Evolutionary conservation across 2,888 invertebrate genomes (phyloP).

Genomic region (Stegana nigrithorax): DNA sequence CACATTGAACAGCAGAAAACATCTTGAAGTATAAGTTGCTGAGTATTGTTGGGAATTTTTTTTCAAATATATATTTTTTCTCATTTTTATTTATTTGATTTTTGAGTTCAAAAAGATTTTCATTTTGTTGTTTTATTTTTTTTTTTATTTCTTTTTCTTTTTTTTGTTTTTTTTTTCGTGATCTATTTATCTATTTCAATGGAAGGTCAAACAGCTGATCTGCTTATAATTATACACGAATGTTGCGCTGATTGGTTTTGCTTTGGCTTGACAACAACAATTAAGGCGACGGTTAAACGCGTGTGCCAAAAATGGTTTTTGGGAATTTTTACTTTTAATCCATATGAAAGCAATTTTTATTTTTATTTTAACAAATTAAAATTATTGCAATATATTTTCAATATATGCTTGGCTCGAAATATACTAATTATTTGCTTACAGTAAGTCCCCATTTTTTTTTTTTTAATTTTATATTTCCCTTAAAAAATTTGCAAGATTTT

Average conservation of each 20-base stretch:
- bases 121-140: no score
- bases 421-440: no score
- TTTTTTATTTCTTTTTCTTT: conserved; percentile 32
- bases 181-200: conserved; percentile 42
- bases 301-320: conserved; percentile 22
- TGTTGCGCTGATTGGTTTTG: conserved; percentile 13
- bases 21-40: background rate
- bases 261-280: conserved; percentile 46
- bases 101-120: conserved; percentile 34
- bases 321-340: background rate
- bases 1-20: background rate
- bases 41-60: conserved; percentile 11
- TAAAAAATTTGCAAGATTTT: background rate
- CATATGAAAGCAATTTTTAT: background rate
- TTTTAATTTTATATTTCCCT: background rate
- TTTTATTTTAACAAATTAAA: background rate
- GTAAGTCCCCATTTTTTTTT: no score
- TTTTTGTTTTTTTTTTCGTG: conserved; percentile 42
- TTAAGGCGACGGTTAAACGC: conserved; percentile 62
- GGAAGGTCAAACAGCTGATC: conserved; percentile 50
- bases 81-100: background rate
- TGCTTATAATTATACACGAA: conserved; percentile 51
- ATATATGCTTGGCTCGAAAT: no score
- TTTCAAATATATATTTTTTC: background rate
- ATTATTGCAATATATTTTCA: no score